A percentile compares a stretch with the other conserved stretches of the same genome.
These are phyloP conservation scores for Ametastegia equiseti DNA, from an alignment of 2,888 invertebrate species.

Conservation along the genomic window DNA sequence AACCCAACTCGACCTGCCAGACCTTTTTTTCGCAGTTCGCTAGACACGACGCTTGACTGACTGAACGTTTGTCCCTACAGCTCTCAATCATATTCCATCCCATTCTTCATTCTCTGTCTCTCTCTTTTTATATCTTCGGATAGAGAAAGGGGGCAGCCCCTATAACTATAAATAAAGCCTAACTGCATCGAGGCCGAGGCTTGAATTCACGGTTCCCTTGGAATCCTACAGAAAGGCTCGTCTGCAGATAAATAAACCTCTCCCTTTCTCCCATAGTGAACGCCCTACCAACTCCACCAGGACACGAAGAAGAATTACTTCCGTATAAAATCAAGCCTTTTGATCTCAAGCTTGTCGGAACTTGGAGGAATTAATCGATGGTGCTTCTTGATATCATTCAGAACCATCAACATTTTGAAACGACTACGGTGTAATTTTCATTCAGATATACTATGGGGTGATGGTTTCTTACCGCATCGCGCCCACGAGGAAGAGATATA, in stretches of 20 bases:
- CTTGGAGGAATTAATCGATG: neutral
- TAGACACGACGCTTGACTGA: neutral
- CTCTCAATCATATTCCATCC: neutral
- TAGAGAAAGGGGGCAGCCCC: neutral
- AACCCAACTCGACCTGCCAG: neutral
- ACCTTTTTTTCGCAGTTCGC: neutral
- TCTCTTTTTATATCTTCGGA: neutral
- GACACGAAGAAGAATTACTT: neutral
- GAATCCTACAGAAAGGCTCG: neutral
- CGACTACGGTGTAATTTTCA: neutral
- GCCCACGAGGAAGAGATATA: neutral
- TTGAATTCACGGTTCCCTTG: neutral
- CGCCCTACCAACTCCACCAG: neutral
- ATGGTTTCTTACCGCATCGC: neutral
- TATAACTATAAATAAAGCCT: neutral
- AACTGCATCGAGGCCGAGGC: neutral
- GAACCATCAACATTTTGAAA: neutral
- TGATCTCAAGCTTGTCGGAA: neutral
- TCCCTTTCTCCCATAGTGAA: neutral
- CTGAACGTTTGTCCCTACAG: neutral
- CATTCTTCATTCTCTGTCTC: neutral
- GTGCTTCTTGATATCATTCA: neutral
- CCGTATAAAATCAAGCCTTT: slow-evolving; percentile 2
- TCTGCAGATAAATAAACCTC: neutral
- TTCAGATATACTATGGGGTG: neutral